A percentile compares a stretch with the other conserved stretches of the same genome.
Conservation (phyloP, 2,797 vertebrate species). For the Streptopelia turtur region DNA sequence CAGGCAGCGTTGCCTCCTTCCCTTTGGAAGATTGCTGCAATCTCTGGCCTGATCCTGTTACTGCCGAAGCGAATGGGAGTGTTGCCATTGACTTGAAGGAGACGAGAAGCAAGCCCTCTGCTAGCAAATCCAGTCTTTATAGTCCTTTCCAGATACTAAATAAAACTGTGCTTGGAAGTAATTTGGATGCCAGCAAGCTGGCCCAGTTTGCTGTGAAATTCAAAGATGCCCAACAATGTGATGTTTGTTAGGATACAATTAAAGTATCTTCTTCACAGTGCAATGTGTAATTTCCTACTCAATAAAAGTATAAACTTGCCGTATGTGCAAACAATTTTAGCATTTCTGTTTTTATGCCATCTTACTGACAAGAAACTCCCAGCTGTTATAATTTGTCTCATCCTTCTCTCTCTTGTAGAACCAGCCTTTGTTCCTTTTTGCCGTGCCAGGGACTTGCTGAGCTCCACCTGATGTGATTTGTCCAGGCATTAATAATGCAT, state of each 20-base stretch:
- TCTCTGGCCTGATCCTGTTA: constrained; percentile 27
- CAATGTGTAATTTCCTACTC: constrained; percentile 63
- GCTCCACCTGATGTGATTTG: constrained; percentile 85
- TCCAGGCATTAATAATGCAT: constrained; percentile 86
- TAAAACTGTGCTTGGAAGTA: constrained; percentile 60
- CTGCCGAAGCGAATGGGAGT: constrained; percentile 29
- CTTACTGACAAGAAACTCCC: constrained; percentile 81
- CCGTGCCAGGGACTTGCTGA: constrained; percentile 84
- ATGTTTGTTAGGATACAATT: constrained; percentile 69
- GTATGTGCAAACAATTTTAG: constrained; percentile 76
- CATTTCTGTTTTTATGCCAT: constrained; percentile 77
- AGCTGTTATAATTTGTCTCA: constrained; percentile 84
- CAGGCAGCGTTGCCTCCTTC: not conserved
- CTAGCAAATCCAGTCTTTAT: constrained; percentile 55
- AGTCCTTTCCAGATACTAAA: constrained; percentile 60
- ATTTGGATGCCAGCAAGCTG: constrained; percentile 71
- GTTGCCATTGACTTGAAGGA: constrained; percentile 62
- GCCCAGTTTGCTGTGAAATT: constrained; percentile 67
- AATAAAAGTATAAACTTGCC: constrained; percentile 60
- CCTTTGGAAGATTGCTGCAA: not conserved
- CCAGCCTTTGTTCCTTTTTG: constrained; percentile 82
- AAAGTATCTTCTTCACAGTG: constrained; percentile 61
- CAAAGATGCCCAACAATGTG: constrained; percentile 57
- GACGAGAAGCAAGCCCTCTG: constrained; percentile 1
- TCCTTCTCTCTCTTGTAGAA: constrained; percentile 79